Conservation (phyloP, 2,113 vertebrate species). For the Eclectus roratus region DNA sequence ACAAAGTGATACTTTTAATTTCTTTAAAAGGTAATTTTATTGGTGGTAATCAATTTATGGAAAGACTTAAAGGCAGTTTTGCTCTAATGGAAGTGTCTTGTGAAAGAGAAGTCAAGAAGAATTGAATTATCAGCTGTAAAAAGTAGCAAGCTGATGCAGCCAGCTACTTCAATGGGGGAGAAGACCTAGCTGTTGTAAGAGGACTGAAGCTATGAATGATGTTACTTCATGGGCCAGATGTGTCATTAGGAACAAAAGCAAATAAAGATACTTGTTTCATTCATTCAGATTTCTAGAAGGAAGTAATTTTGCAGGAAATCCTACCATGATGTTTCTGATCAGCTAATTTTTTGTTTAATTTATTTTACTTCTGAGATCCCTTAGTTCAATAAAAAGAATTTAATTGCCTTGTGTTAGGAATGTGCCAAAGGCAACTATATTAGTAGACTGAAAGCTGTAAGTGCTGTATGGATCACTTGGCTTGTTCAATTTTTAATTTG, state of each 20-base stretch:
- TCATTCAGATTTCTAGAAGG: not conserved
- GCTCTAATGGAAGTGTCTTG: not conserved
- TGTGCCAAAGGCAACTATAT: not conserved
- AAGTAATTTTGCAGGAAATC: conserved; percentile 7
- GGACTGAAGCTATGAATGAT: not conserved
- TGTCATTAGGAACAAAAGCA: not conserved
- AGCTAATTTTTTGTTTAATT: not conserved
- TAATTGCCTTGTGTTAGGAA: not conserved
- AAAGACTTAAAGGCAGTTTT: not conserved
- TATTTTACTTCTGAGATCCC: not conserved
- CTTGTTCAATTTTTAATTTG: not conserved
- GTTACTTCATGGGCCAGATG: not conserved
- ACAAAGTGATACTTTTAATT: conserved; percentile 10
- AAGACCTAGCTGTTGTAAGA: not conserved
- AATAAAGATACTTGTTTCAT: not conserved
- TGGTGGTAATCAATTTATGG: conserved; percentile 9
- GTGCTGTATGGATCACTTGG: not conserved
- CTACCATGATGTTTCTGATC: not conserved
- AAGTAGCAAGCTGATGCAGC: not conserved
- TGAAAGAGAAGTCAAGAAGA: not conserved
- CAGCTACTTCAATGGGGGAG: not conserved
- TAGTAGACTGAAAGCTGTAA: not conserved
- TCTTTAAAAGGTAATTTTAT: conserved; percentile 32
- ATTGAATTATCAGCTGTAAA: conserved; percentile 23
- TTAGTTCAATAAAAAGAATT: not conserved